A percentile compares a stretch with the other conserved stretches of the same genome.
Evolutionary conservation across 2,888 invertebrate genomes (phyloP).

Genomic region (Cerastis rubricosa): DNA sequence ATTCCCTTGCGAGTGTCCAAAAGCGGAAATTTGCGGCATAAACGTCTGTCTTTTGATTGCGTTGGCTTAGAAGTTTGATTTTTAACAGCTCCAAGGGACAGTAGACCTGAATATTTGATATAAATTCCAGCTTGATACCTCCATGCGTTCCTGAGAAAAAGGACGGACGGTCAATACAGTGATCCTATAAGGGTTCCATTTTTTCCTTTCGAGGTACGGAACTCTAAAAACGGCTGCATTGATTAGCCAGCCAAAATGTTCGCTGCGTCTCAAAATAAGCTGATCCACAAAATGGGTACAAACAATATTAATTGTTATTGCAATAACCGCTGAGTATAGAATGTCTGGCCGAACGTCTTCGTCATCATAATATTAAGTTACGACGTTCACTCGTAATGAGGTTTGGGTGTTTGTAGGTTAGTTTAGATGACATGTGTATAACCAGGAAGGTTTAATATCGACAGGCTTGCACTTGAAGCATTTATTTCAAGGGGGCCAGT

Average conservation of each 20-base stretch:
- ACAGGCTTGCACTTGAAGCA: not conserved
- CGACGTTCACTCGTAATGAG: slow-evolving; percentile 46
- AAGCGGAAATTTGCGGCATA: too few species aligned
- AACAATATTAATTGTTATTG: slow-evolving; percentile 41
- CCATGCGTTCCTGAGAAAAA: too few species aligned
- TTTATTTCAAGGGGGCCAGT: too few species aligned
- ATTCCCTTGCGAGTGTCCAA: too few species aligned
- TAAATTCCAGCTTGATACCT: too few species aligned
- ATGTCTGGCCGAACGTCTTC: slow-evolving; percentile 18
- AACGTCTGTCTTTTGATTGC: too few species aligned
- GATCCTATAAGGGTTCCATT: too few species aligned
- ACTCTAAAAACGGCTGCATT: not conserved
- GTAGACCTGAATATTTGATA: too few species aligned
- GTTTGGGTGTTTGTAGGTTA: slow-evolving; percentile 60
- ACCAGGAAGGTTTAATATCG: not conserved
- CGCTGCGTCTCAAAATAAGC: slow-evolving; percentile 10
- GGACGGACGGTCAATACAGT: too few species aligned
- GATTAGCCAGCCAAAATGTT: not conserved
- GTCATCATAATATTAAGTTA: slow-evolving; percentile 48
- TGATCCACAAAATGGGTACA: slow-evolving; percentile 14
- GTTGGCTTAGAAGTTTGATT: too few species aligned
- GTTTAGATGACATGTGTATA: not conserved
- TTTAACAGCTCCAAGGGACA: too few species aligned
- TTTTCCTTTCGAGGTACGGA: too few species aligned
- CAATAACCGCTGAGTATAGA: slow-evolving; percentile 33